Conservation (phyloP, 1,140 invertebrate species). For the Lordiphosa mommai region DNA sequence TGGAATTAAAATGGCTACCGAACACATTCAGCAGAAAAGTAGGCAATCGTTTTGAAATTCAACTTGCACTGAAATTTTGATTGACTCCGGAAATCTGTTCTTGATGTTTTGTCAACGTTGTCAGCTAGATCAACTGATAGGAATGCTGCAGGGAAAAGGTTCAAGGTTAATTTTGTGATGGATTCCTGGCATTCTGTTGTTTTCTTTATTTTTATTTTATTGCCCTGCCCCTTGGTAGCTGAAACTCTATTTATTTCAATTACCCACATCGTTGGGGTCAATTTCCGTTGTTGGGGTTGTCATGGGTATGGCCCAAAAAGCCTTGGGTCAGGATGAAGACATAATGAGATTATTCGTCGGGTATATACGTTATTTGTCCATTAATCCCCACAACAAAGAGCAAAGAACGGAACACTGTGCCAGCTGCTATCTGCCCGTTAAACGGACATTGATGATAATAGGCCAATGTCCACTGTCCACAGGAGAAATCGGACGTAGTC, state of each 20-base stretch:
- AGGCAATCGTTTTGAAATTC: too few species aligned
- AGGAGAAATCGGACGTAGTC: neutral
- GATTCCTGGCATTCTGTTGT: neutral
- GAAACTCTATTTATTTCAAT: constrained; percentile 14
- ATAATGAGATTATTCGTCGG: constrained; percentile 9
- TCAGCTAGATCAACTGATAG: neutral
- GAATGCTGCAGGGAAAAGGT: constrained; percentile 1
- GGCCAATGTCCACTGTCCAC: constrained; percentile 5
- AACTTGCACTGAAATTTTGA: too few species aligned
- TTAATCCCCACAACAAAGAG: constrained; percentile 8
- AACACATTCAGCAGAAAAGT: too few species aligned
- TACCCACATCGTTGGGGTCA: constrained; percentile 12
- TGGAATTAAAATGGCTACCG: too few species aligned
- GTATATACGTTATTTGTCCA: constrained; percentile 5
- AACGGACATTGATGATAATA: constrained; percentile 11
- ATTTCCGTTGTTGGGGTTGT: constrained; percentile 6
- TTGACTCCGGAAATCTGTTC: too few species aligned
- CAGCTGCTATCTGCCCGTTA: constrained; percentile 10
- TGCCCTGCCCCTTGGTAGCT: neutral
- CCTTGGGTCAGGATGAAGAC: constrained; percentile 3
- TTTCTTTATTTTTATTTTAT: neutral
- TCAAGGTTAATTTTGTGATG: constrained; percentile 8
- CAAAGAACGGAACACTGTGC: neutral
- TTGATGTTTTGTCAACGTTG: too few species aligned
- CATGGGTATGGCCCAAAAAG: neutral